Base-by-base conservation (phyloP, 1,140 invertebrate genomes). In the Pogonomyrmex barbatus region DNA sequence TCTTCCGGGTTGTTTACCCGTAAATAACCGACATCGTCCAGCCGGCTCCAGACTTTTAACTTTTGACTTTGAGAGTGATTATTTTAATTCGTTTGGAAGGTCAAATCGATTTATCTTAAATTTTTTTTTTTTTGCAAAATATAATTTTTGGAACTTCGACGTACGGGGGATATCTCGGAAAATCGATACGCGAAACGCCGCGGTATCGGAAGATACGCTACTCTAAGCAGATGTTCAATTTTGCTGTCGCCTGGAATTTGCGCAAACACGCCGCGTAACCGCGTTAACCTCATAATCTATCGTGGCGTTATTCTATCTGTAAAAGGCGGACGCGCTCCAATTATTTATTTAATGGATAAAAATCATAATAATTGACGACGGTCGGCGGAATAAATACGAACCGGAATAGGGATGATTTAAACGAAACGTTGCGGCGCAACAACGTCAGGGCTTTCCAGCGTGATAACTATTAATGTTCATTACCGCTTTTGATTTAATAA, bases 401-500 rank as follows among this genome's bases (percentile, higher is more conserved):
- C 1, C 24, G 45, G 8, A 24, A 9, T 47, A 42, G 30, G 36
- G 77, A 30, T 73, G 79, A 83, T 73, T 83, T 39, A 62, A 83
- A 75, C 30, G 54, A 42, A 47, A 83, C 68, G 68, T 60, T 52
- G 68, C 79, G 45, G n/a, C 50, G 5, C 3, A 58, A 24, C 47
- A 50, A n/a, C 30, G 39, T 30, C 36, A 36, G 62, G 36, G 9
- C 36, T 67, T 68, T 24, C 30, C 79, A 42, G 4, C 42, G 54
- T 52, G 56, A 83, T 83, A 62, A 83, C 70, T 81, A 42, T 81
- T 81, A 58, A 83, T 54, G 79, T 60, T 82, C 68, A 82, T 82
- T 83, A 83, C 33, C 42, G 68, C 79, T 47, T 83, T 83, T 83
- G 54, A 83, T 75, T 83, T 83, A 83, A 83, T 83, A 75, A 83